phyloP scores from a whole-genome alignment of 2,888 invertebrate species.

The Agelastica alni region DNA sequence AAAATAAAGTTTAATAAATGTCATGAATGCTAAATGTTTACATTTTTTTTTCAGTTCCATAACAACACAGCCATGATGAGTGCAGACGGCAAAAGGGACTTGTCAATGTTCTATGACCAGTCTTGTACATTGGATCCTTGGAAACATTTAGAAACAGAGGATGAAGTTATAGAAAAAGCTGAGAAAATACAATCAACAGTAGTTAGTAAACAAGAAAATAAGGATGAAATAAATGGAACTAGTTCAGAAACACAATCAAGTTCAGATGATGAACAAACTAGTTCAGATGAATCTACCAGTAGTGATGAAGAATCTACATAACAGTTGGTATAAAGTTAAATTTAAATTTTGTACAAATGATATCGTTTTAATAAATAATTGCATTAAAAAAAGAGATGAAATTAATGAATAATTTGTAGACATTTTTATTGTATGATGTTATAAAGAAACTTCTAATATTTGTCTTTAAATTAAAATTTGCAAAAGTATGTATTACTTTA shows the following conservation, averaged over 20 bases:
- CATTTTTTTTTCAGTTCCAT: slow-evolving; percentile 16
- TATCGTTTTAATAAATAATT: no score
- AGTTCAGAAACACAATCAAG: not conserved
- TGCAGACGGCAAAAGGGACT: slow-evolving; percentile 16
- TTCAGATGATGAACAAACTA: not conserved
- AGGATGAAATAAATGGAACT: slow-evolving; percentile 2
- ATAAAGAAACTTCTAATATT: no score
- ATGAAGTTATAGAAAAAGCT: not conserved
- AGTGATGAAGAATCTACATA: slow-evolving; percentile 14
- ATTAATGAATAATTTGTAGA: no score
- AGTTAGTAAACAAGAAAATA: not conserved
- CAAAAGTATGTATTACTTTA: no score
- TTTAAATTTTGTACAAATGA: not conserved
- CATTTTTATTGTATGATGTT: no score
- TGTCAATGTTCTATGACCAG: slow-evolving; percentile 26
- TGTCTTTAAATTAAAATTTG: no score
- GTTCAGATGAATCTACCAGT: slow-evolving; percentile 15
- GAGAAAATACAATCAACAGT: not conserved
- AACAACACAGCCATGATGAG: slow-evolving; percentile 13
- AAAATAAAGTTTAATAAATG: no score
- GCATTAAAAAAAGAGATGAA: no score
- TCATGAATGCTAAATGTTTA: no score
- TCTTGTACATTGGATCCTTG: slow-evolving; percentile 30
- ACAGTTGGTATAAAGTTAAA: slow-evolving; percentile 3
- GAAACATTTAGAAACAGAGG: slow-evolving; percentile 22